These are phyloP conservation scores for Uloborus diversus DNA, from an alignment of 1,140 invertebrate species.

Conservation along the genomic window DNA sequence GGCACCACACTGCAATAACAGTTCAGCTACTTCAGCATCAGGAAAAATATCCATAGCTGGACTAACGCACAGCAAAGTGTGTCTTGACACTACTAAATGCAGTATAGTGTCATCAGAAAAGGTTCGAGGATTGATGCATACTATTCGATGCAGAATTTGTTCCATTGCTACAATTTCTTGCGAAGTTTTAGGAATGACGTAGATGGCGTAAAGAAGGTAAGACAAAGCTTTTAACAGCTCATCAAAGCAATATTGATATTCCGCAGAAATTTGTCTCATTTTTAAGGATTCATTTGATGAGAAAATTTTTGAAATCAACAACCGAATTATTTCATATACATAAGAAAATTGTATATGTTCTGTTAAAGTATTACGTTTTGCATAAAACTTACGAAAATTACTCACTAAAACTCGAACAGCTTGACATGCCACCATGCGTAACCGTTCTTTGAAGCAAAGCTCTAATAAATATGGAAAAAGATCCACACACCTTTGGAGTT, in stretches of 20 bases:
- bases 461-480: constrained; percentile 84
- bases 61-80: too few species aligned
- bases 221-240: constrained; percentile 73
- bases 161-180: constrained; percentile 64
- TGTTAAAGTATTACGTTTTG: constrained; percentile 70
- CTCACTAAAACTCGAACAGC: constrained; percentile 75
- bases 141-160: constrained; percentile 63
- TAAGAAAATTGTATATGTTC: constrained; percentile 75
- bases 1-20: constrained; percentile 78
- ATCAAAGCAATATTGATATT: constrained; percentile 84
- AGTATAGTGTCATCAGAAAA: constrained; percentile 77
- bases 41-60: too few species aligned
- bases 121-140: constrained; percentile 74
- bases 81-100: constrained; percentile 80
- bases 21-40: constrained; percentile 72
- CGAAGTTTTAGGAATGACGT: constrained; percentile 71
- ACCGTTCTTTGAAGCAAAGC: constrained; percentile 77
- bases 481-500: constrained; percentile 85
- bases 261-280: constrained; percentile 76
- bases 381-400: constrained; percentile 81
- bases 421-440: constrained; percentile 81
- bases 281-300: constrained; percentile 68
- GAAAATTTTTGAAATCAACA: constrained; percentile 61
- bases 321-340: constrained; percentile 68
- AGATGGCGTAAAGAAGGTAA: constrained; percentile 80